These are phyloP conservation scores for Meriones psammophilus DNA, from an alignment of 2,797 vertebrate species.

Conservation along the genomic window DNA sequence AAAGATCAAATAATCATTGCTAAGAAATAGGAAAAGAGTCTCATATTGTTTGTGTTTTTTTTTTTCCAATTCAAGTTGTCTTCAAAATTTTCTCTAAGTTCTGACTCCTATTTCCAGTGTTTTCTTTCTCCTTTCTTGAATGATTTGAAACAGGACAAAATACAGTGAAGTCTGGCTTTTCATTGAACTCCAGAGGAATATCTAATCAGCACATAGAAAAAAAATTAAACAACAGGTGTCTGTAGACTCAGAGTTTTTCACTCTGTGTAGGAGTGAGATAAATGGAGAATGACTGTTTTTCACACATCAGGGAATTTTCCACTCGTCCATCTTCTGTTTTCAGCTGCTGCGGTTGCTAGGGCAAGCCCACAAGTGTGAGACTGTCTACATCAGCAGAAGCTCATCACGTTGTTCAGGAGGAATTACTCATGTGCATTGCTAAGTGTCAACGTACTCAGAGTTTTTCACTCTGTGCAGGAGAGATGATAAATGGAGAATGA, in stretches of 20 bases:
- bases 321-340: background rate
- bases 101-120: background rate
- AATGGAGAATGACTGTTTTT: background rate
- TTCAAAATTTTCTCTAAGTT: constrained; percentile 2
- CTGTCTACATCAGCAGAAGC: constrained; percentile 21
- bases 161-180: background rate
- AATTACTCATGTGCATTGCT: background rate
- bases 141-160: constrained; percentile 58
- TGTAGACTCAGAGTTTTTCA: background rate
- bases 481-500: background rate
- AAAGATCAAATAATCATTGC: background rate
- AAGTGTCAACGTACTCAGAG: background rate
- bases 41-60: background rate
- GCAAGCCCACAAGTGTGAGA: background rate
- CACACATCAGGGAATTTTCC: background rate
- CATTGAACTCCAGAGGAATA: background rate
- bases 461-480: background rate
- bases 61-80: background rate
- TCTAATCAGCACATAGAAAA: background rate
- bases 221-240: background rate
- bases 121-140: background rate
- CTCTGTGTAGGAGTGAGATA: background rate
- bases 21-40: constrained; percentile 36
- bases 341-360: background rate
- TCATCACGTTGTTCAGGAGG: background rate